A percentile compares a stretch with the other conserved stretches of the same genome.
Evolutionary conservation across 2,797 vertebrate genomes (phyloP).

Genomic region (Gadopsis bispinosus): DNA sequence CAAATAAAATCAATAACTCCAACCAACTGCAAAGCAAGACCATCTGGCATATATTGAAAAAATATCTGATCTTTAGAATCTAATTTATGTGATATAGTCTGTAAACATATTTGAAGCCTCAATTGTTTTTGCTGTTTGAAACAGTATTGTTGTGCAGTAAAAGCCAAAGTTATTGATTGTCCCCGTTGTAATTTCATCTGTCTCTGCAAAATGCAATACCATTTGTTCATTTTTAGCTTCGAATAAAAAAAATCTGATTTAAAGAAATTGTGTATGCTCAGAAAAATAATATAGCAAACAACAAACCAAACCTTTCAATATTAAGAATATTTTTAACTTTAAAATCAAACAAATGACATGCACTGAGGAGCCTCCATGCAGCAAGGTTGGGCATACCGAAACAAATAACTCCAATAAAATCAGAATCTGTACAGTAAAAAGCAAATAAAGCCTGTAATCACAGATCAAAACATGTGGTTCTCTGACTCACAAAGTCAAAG

Average conservation of each 20-base stretch:
- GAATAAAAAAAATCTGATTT: constrained; percentile 74
- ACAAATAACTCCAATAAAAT: constrained; percentile 41
- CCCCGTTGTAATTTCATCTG: constrained; percentile 78
- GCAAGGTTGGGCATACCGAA: constrained; percentile 12
- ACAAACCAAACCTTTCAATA: constrained; percentile 46
- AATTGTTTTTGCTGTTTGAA: constrained; percentile 83
- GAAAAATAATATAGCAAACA: constrained; percentile 44
- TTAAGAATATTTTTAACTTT: constrained; percentile 22
- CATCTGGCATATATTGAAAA: constrained; percentile 90
- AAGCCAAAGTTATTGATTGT: constrained; percentile 81
- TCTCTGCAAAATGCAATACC: constrained; percentile 71
- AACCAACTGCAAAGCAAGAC: constrained; percentile 83
- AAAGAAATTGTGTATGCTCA: constrained; percentile 52
- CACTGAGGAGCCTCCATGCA: constrained; percentile 1
- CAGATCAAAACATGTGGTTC: constrained; percentile 49
- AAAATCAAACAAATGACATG: constrained; percentile 36
- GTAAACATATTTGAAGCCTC: constrained; percentile 85
- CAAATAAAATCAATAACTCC: constrained; percentile 80
- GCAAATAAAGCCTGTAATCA: constrained; percentile 35
- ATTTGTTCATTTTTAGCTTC: constrained; percentile 75
- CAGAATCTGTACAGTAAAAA: constrained; percentile 42
- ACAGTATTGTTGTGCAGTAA: constrained; percentile 86
- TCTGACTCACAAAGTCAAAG: constrained; percentile 40
- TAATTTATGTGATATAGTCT: constrained; percentile 82
- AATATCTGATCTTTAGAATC: constrained; percentile 85